Evolutionary conservation across 2,113 vertebrate species (phyloP).

Genomic region (Rhizomys pruinosus): DNA sequence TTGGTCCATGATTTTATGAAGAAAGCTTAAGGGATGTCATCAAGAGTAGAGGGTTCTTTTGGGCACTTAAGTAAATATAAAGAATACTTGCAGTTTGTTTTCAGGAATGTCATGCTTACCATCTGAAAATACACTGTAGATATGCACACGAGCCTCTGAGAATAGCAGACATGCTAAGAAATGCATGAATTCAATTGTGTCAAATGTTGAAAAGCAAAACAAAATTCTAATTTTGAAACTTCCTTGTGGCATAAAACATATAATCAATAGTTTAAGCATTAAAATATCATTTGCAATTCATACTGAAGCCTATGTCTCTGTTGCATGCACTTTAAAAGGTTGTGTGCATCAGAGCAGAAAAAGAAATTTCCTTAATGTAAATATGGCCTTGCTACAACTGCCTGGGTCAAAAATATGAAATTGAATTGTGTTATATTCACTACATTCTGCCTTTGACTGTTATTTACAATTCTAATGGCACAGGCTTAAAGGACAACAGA

Average conservation of each 20-base stretch:
- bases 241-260: conserved; percentile 45
- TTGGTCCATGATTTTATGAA: background rate
- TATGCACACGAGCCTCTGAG: background rate
- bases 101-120: background rate
- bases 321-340: conserved; percentile 79
- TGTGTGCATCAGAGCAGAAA: conserved; percentile 80
- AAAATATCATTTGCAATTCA: conserved; percentile 84
- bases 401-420: conserved; percentile 79
- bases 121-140: background rate
- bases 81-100: background rate
- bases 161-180: background rate
- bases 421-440: conserved; percentile 16
- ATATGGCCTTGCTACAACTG: conserved; percentile 74
- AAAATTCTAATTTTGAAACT: conserved; percentile 58
- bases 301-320: conserved; percentile 63
- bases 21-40: background rate
- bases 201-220: background rate
- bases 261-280: conserved; percentile 76
- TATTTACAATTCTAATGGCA: conserved; percentile 62
- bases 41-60: background rate
- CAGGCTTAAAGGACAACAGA: conserved; percentile 54
- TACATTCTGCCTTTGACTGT: conserved; percentile 33
- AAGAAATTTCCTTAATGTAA: conserved; percentile 83
- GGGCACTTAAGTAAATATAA: background rate
- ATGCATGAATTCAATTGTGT: background rate